Percentiles rank a stretch among this genome's conserved stretches.
These are phyloP conservation scores for Ariolimax columbianus DNA, from an alignment of 2,888 invertebrate species.

Conservation along the genomic window DNA sequence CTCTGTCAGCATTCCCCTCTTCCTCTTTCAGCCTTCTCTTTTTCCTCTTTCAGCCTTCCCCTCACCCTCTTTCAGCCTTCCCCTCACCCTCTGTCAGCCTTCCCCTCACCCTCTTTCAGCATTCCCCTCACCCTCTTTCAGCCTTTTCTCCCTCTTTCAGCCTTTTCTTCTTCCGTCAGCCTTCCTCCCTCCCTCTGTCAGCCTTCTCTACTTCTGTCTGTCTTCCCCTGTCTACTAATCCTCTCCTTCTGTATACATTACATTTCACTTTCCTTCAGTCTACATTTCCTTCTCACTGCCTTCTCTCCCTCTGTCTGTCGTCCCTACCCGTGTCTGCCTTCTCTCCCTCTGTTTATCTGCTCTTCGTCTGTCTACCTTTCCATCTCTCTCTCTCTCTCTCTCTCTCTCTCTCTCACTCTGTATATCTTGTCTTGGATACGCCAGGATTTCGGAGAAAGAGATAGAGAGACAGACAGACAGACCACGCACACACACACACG, in stretches of 20 bases:
- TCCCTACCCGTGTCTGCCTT: too few relatives aligned
- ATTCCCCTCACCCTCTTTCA: background rate
- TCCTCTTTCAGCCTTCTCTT: background rate
- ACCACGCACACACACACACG: too few relatives aligned
- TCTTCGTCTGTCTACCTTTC: constrained; percentile 34
- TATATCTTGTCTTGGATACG: too few relatives aligned
- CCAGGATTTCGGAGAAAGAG: too few relatives aligned
- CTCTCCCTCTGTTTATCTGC: background rate
- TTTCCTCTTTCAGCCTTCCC: background rate
- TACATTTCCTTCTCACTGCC: too few relatives aligned
- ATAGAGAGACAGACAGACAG: too few relatives aligned
- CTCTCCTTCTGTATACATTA: too few relatives aligned
- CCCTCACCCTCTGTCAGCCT: background rate
- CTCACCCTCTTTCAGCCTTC: background rate
- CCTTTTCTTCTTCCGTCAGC: background rate
- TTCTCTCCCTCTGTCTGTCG: too few relatives aligned
- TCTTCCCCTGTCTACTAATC: too few relatives aligned
- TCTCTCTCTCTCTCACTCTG: constrained; percentile 13
- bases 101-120: background rate
- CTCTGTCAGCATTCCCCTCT: background rate
- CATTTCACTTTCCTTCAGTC: too few relatives aligned
- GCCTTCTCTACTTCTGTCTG: too few relatives aligned
- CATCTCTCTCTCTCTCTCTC: constrained; percentile 21
- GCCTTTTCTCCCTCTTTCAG: constrained; percentile 1
- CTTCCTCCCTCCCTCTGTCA: background rate